phyloP scores from a whole-genome alignment of 2,113 vertebrate species.

The Percopsis transmontana region DNA sequence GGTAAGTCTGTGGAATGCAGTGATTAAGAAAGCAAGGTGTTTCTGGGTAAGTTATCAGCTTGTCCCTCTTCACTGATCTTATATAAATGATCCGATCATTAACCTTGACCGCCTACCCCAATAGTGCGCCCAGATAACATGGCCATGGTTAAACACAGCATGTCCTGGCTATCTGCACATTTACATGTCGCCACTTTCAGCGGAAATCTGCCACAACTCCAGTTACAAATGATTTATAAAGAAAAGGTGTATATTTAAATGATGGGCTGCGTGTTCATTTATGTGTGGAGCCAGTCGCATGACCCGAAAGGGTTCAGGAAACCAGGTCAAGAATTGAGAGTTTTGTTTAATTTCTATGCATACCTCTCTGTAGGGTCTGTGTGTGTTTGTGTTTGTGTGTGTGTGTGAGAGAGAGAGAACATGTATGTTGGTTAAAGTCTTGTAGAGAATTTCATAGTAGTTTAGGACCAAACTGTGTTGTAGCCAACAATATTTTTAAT shows the following conservation, averaged over 20 bases:
- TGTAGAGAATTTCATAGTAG: too few species aligned
- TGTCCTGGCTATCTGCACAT: conserved; percentile 9
- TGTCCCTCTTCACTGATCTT: conserved; percentile 36
- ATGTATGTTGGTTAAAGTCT: too few species aligned
- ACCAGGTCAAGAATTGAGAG: too few species aligned
- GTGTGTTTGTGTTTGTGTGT: neutral
- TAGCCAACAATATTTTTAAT: too few species aligned
- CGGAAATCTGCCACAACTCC: too few species aligned
- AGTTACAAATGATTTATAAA: too few species aligned
- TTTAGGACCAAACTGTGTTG: too few species aligned
- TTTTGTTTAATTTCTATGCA: neutral
- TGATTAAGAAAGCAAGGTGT: conserved; percentile 28
- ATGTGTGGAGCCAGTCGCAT: too few species aligned
- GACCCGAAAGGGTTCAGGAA: neutral
- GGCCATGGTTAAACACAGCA: conserved; percentile 6
- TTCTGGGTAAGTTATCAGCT: conserved; percentile 29
- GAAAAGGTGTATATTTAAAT: too few species aligned
- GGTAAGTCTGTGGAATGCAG: conserved; percentile 16
- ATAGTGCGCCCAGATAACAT: conserved; percentile 43
- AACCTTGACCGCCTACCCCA: conserved; percentile 31
- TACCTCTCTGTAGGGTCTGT: neutral
- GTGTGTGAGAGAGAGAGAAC: neutral
- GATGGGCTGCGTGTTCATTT: too few species aligned
- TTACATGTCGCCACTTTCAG: too few species aligned
- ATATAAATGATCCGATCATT: conserved; percentile 47